A percentile compares a stretch with the other conserved stretches of the same genome.
phyloP scores from a whole-genome alignment of 2,797 vertebrate genomes.

The Schizothorax lantsangensis region DNA sequence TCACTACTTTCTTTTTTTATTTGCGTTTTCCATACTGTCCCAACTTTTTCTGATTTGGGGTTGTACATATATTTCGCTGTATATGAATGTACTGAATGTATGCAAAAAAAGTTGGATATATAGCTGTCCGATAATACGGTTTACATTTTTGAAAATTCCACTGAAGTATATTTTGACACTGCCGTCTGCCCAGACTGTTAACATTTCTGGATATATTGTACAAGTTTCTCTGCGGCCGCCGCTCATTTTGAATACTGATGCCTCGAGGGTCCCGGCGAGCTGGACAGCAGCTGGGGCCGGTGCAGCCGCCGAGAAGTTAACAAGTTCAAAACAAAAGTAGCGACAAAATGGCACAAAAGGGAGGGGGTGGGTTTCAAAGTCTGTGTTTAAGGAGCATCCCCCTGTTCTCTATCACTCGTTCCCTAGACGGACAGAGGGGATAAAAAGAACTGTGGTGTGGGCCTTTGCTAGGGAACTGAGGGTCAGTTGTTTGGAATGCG shows the following conservation, averaged over 20 bases:
- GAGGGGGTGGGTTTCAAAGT: constrained; percentile 68
- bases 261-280: constrained; percentile 67
- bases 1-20: too few relatives aligned
- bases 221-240: not conserved
- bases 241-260: constrained; percentile 75
- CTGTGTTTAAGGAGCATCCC: constrained; percentile 75
- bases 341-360: constrained; percentile 78
- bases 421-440: constrained; percentile 56
- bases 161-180: not conserved
- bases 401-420: constrained; percentile 65
- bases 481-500: constrained; percentile 88
- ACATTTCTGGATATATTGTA: not conserved
- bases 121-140: not conserved
- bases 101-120: not conserved
- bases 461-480: constrained; percentile 88
- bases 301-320: constrained; percentile 78
- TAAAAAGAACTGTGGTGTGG: constrained; percentile 72
- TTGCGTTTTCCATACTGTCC: too few relatives aligned
- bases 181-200: not conserved
- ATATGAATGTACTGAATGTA: not conserved
- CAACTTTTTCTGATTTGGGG: too few relatives aligned
- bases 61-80: not conserved
- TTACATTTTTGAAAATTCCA: not conserved
- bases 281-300: constrained; percentile 78
- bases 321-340: constrained; percentile 84